A percentile compares a stretch with the other conserved stretches of the same genome.
Evolutionary conservation across 2,888 invertebrate species (phyloP).

Genomic region (Diplazon laetatorius): DNA sequence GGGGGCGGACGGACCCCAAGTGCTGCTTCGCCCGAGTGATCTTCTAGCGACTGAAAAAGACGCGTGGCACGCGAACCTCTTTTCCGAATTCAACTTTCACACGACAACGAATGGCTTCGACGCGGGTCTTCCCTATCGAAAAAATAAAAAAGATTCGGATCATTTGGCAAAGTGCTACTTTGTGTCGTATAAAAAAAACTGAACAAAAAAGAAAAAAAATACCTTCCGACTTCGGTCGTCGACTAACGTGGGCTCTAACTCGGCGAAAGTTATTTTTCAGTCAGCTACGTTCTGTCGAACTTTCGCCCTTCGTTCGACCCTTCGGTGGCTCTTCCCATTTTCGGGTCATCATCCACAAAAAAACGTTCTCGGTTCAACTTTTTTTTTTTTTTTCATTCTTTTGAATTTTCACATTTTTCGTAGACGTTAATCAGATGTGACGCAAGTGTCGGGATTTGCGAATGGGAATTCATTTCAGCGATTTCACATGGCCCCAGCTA

Average conservation of each 20-base stretch:
- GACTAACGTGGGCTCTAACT: conserved; percentile 47
- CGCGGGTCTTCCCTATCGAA: conserved; percentile 68
- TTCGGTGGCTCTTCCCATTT: conserved; percentile 28
- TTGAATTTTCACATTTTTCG: too few species aligned
- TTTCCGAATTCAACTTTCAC: conserved; percentile 65
- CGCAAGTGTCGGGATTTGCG: conserved; percentile 46
- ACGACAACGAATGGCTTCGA: conserved; percentile 54
- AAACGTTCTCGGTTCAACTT: too few species aligned
- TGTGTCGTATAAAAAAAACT: conserved; percentile 80
- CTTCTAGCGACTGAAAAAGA: conserved; percentile 55
- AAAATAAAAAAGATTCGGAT: conserved; percentile 82
- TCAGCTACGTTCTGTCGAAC: conserved; percentile 76
- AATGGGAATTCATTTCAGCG: conserved; percentile 64
- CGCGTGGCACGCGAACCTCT: conserved; percentile 57
- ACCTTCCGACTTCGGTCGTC: conserved; percentile 72
- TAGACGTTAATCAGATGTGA: too few species aligned
- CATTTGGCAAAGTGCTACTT: conserved; percentile 83
- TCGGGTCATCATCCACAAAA: conserved; percentile 26
- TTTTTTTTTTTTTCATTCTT: too few species aligned
- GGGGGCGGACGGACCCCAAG: too few species aligned
- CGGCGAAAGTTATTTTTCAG: conserved; percentile 74
- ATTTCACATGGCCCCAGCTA: too few species aligned
- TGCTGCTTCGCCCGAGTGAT: conserved; percentile 63
- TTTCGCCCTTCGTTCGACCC: conserved; percentile 48
- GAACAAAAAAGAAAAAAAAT: conserved; percentile 60